Evolutionary conservation across 2,797 vertebrate species (phyloP), one percentile per base, ranked within the genome.

Genomic region (Phaenicophaeus curvirostris): DNA sequence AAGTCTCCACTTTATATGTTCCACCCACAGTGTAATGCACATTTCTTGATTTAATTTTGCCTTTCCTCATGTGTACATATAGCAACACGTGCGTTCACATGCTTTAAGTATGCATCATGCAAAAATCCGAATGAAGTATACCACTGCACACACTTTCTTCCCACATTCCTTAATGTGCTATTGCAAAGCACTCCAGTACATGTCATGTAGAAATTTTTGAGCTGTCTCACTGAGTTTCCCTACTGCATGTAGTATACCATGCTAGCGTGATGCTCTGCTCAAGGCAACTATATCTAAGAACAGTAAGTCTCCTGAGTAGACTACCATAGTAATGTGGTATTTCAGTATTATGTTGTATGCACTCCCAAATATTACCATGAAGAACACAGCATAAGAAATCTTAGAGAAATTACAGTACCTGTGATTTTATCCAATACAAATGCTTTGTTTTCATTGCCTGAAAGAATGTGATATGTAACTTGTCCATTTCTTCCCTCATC

Each of bases 341-440:
- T 75, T 92, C 53, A 55, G 6, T 31, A 19, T 4, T 31, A n/a
- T 4, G 42, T 5, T 20, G 30, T 12, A 62, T 6, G 5, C 3
- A 17, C 6, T 86, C 46, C 21, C 9, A 84, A 51, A 54, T 28
- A 46, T 15, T 39, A 65, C 27, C 5, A 0, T 27, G 20, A 85
- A 51, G 79, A 87, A 63, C 25, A 80, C 15, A 62, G 28, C 8
- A 61, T 15, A 42, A 85, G 54, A 82, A 92, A 85, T 13, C 39
- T 8, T 44, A 44, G 14, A 85, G 61, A 92, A 76, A 51, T 23
- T 72, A 94, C 58, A 48, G 42, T 97, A 99, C 99, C 99, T 98
- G 99, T 98, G 77, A 96, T 97, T 93, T 98, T 96, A 74, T 99
- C 98, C 63, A 99, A 94, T 15, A 89, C 35, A 96, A 99, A 99